Percentiles rank a stretch among this genome's conserved stretches.
Evolutionary conservation across 2,113 vertebrate genomes (phyloP).

Genomic region (Tupaia chinensis): DNA sequence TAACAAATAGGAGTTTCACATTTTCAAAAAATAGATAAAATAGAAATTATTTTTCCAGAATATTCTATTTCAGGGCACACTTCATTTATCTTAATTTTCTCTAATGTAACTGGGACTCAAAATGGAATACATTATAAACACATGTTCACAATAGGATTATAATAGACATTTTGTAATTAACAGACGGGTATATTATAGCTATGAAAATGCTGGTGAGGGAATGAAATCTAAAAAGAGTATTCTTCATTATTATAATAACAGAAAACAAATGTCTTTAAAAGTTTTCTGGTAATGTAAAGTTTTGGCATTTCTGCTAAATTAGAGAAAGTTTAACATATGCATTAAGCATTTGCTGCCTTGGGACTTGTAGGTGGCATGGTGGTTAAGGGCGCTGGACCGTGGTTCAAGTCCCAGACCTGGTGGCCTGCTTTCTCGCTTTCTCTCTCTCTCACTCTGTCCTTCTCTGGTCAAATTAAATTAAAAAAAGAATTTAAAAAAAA

Average conservation of each 20-base stretch:
- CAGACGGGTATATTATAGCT: not conserved
- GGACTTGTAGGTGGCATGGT: too few relatives aligned
- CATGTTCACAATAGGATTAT: not conserved
- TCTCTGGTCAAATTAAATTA: too few relatives aligned
- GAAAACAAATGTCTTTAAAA: not conserved
- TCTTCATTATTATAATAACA: not conserved
- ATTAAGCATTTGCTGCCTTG: not conserved
- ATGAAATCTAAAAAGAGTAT: not conserved
- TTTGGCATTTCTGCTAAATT: not conserved
- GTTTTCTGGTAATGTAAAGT: not conserved
- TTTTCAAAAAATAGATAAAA: not conserved
- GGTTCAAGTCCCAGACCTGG: too few relatives aligned
- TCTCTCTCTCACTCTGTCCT: too few relatives aligned
- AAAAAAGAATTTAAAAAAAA: too few relatives aligned
- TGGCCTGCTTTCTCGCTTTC: too few relatives aligned
- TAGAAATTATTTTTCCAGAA: not conserved
- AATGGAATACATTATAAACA: not conserved
- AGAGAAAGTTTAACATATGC: not conserved
- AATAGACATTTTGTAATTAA: not conserved
- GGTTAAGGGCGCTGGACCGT: too few relatives aligned
- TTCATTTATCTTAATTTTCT: not conserved
- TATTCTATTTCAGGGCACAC: not conserved
- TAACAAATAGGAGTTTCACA: not conserved
- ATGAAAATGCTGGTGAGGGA: not conserved
- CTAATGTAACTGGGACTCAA: not conserved